phyloP scores from a whole-genome alignment of 2,888 invertebrate genomes.

The Psylliodes chrysocephalus region DNA sequence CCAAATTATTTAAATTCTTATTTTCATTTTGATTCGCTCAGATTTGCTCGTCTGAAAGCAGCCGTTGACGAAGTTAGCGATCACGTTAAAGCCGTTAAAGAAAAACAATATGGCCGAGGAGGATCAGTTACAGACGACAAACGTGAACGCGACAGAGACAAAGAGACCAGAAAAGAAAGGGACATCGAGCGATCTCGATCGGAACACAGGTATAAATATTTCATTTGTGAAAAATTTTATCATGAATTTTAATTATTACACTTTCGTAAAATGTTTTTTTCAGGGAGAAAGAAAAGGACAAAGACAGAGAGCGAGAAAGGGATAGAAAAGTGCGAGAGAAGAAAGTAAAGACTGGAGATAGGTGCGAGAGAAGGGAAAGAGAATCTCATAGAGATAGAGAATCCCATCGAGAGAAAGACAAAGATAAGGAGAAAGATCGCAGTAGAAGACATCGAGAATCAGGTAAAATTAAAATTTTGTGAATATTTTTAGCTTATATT shows the following conservation, averaged over 20 bases:
- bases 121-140: slow-evolving; percentile 49
- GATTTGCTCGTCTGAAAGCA: slow-evolving; percentile 71
- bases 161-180: slow-evolving; percentile 39
- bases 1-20: too few relatives aligned
- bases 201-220: slow-evolving; percentile 15
- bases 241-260: slow-evolving; percentile 26
- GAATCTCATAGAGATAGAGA: slow-evolving; percentile 40
- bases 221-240: background rate
- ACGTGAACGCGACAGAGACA: slow-evolving; percentile 49
- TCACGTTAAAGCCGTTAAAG: slow-evolving; percentile 71
- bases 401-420: slow-evolving; percentile 52
- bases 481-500: background rate
- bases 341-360: slow-evolving; percentile 52
- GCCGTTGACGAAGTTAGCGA: slow-evolving; percentile 72
- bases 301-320: slow-evolving; percentile 41
- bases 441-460: slow-evolving; percentile 56
- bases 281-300: slow-evolving; percentile 25
- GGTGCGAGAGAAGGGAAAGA: slow-evolving; percentile 47
- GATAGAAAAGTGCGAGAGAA: slow-evolving; percentile 51
- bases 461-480: slow-evolving; percentile 45
- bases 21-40: too few relatives aligned
- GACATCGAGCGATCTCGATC: slow-evolving; percentile 41
- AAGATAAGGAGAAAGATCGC: slow-evolving; percentile 48
- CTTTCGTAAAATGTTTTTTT: background rate
- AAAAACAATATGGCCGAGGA: slow-evolving; percentile 60